Base-by-base conservation (phyloP, 2,888 invertebrate genomes). In the Eristalinus aeneus region DNA sequence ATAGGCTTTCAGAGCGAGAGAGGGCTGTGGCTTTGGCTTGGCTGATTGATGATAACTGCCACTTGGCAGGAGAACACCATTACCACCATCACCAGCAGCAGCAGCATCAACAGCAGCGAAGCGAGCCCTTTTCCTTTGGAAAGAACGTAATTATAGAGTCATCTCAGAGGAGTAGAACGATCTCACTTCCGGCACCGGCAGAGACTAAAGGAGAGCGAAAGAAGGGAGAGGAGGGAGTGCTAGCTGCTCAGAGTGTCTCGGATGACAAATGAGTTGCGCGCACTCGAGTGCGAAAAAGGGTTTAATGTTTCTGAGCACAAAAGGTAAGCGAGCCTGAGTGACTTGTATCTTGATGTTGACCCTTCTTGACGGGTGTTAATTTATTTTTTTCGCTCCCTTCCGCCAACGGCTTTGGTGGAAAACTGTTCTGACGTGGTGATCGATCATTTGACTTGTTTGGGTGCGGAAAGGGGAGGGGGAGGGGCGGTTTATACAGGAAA, bases 1-100 rank as follows among this genome's bases (percentile, higher is more conserved):
- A 82, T 86, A 86, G 86, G 82, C 77, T 77, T 78, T 82, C 71
- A 82, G 73, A 76, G 77, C 60, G 32, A 71, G 72, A 63, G 56
- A 60, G 58, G 12, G 46, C 46, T 46, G 46, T 16, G 46, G 16
- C 56, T 56, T 23, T 11, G 23, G 12, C 23, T 23, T 56, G 46
- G 12, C 67, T 74, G 80, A 80, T 76, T 75, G 80, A 80, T 85
- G 71, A 72, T 85, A 75, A 75, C 84, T 71, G 58, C 16, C 46
- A 76, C 73, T 60, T 65, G 27, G 8, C 73, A 54, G 46, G 12
- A 53, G 36, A 63, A 46, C 46, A 46, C 46, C 46, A 46, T 46
- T 16, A 27, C 27, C 27, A 27, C 27, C 27, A 27, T 5, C 2
- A 27, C 27, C 27, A 27, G 2, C 27, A 27, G 2, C 27, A 27